A percentile compares a stretch with the other conserved stretches of the same genome.
These are phyloP conservation scores for Rhagologus leucostigma DNA, from an alignment of 2,113 vertebrate genomes.

Conservation along the genomic window DNA sequence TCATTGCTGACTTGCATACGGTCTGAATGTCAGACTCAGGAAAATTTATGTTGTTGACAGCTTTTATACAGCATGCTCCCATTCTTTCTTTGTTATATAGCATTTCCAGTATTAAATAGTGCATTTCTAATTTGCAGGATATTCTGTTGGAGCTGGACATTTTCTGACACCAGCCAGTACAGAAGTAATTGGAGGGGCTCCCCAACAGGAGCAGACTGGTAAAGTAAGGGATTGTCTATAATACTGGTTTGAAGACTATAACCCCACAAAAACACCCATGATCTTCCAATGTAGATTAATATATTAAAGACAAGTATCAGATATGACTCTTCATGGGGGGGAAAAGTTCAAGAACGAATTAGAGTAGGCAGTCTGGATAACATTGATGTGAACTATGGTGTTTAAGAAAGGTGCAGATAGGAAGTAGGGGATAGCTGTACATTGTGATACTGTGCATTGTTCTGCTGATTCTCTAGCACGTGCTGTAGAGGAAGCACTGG, in stretches of 20 bases:
- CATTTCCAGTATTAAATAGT: neutral
- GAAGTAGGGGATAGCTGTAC: neutral
- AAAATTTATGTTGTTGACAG: neutral
- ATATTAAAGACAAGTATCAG: neutral
- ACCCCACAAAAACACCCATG: neutral
- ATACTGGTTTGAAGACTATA: neutral
- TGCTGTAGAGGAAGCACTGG: neutral
- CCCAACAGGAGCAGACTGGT: conserved; percentile 89
- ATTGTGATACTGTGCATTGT: neutral
- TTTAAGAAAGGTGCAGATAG: neutral
- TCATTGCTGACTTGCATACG: neutral
- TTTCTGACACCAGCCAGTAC: conserved; percentile 72
- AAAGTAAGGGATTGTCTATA: conserved; percentile 79
- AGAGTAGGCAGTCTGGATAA: neutral
- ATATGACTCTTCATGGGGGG: neutral
- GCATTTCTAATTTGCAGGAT: conserved; percentile 76
- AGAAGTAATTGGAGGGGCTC: conserved; percentile 91
- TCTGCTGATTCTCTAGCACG: neutral
- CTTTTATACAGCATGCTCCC: neutral
- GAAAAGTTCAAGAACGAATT: neutral
- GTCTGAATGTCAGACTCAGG: neutral
- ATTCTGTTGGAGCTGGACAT: conserved; percentile 89
- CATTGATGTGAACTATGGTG: neutral
- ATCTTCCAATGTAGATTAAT: neutral
- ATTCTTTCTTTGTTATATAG: neutral